Percentiles rank a stretch among this genome's conserved stretches.
Evolutionary conservation across 2,888 invertebrate species (phyloP).

Genomic region (Stenurella melanura): DNA sequence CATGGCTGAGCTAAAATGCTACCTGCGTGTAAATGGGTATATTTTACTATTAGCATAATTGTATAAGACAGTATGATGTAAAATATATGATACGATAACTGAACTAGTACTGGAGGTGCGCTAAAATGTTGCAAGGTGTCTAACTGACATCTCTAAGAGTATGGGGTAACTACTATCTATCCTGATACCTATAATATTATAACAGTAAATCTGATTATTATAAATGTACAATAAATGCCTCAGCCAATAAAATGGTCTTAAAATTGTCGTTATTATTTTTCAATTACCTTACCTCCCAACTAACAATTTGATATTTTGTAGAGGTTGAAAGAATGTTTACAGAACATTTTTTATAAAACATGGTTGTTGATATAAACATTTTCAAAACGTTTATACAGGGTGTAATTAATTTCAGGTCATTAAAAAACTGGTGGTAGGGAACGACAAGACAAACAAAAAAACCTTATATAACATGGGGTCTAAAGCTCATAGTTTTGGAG

Average conservation of each 20-base stretch:
- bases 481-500: too few species aligned
- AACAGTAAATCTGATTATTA: constrained; percentile 72
- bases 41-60: constrained; percentile 70
- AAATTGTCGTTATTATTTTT: constrained; percentile 59
- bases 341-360: too few species aligned
- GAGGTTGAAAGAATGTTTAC: too few species aligned
- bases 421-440: too few species aligned
- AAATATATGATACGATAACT: constrained; percentile 62
- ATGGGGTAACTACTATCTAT: constrained; percentile 71
- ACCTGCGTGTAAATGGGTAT: constrained; percentile 70
- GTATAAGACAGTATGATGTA: constrained; percentile 61
- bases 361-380: too few species aligned
- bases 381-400: too few species aligned
- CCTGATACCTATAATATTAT: constrained; percentile 72
- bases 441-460: too few species aligned
- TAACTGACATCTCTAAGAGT: constrained; percentile 67
- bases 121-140: constrained; percentile 58
- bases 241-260: constrained; percentile 73
- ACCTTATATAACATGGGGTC: too few species aligned
- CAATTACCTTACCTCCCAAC: too few species aligned
- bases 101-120: constrained; percentile 61
- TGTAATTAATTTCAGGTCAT: too few species aligned
- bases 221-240: constrained; percentile 75
- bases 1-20: constrained; percentile 52
- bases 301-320: too few species aligned